Percentiles rank a stretch among this genome's conserved stretches.
Conservation (phyloP, 1,140 invertebrate species). For the Steinernema feltiae region DNA sequence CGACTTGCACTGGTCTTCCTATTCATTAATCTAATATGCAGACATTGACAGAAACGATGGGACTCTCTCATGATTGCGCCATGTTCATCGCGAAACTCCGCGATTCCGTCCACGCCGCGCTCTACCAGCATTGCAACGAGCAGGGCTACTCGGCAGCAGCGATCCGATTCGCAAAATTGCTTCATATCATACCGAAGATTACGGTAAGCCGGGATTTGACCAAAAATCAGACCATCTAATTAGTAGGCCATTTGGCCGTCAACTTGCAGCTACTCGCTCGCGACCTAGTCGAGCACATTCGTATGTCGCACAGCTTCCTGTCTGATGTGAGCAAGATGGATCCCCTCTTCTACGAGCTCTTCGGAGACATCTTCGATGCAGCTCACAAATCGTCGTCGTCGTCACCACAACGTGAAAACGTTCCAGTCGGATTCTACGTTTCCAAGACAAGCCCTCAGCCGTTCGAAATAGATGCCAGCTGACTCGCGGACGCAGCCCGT, state of each 20-base stretch:
- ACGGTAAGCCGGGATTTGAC: conserved; percentile 26
- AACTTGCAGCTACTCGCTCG: conserved; percentile 41
- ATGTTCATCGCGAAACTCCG: conserved; percentile 40
- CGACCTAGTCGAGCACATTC: conserved; percentile 47
- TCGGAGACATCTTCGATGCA: conserved; percentile 50
- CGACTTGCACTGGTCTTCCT: conserved; percentile 11
- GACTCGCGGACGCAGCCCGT: conserved; percentile 14
- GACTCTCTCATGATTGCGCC: conserved; percentile 34
- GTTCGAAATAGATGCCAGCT: conserved; percentile 9
- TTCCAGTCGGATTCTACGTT: background rate
- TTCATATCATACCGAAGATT: conserved; percentile 49
- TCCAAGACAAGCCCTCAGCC: background rate
- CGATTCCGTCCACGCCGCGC: conserved; percentile 42
- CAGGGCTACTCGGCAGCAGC: conserved; percentile 27
- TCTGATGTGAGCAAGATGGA: conserved; percentile 22
- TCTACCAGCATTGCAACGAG: conserved; percentile 41
- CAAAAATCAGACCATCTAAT: conserved; percentile 15
- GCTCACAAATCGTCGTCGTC: background rate
- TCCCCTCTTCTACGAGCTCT: conserved; percentile 48
- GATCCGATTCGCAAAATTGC: conserved; percentile 43
- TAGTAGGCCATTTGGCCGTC: conserved; percentile 4
- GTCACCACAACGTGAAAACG: background rate
- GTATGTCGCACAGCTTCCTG: conserved; percentile 44
- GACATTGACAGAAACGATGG: conserved; percentile 26
- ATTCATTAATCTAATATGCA: conserved; percentile 25